These are phyloP conservation scores for Passerculus sandwichensis DNA, from an alignment of 2,797 vertebrate species.

Conservation along the genomic window DNA sequence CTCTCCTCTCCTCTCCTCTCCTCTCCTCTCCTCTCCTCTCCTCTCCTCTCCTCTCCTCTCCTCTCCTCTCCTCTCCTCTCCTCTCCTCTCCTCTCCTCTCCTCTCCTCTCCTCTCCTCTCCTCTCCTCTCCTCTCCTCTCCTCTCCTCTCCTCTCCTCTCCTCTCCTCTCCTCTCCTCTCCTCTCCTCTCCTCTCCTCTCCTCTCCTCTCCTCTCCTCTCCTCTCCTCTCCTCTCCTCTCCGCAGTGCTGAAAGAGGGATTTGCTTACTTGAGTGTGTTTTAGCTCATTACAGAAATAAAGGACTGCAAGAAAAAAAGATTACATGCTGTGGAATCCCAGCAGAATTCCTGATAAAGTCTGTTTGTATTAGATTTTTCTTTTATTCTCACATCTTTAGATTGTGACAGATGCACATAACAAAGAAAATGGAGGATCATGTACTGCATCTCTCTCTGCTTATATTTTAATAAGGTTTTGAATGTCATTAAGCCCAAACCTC, in stretches of 20 bases:
- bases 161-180: no score
- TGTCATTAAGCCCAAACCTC: neutral
- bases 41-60: neutral
- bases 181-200: neutral
- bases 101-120: fast-evolving
- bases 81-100: neutral
- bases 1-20: neutral
- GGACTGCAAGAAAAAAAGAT: neutral
- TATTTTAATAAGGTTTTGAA: neutral
- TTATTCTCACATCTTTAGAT: neutral
- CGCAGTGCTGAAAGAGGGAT: neutral
- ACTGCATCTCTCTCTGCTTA: neutral
- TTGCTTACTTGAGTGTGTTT: neutral
- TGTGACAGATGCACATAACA: conserved; percentile 20
- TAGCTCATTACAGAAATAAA: neutral
- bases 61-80: neutral
- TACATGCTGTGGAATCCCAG: neutral
- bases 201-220: neutral
- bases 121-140: neutral
- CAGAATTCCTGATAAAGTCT: neutral
- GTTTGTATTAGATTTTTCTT: neutral
- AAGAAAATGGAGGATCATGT: neutral
- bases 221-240: neutral
- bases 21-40: neutral
- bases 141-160: no score